Percentiles rank a stretch among this genome's conserved stretches.
Evolutionary conservation across 2,113 vertebrate genomes (phyloP).

Genomic region (Melanostigma gelatinosum): DNA sequence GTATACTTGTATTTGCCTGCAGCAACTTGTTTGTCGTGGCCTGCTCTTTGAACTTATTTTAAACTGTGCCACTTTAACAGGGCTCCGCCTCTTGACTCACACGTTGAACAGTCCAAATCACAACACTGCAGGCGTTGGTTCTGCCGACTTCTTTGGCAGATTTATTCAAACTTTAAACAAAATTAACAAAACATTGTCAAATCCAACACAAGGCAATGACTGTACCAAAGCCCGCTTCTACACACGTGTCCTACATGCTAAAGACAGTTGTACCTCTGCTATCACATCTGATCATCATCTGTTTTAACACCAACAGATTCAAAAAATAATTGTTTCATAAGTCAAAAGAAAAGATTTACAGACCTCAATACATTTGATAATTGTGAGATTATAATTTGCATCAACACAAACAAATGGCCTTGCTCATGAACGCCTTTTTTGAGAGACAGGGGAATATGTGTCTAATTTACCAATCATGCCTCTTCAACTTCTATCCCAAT

Average conservation of each 20-base stretch:
- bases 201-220: not conserved
- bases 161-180: not conserved
- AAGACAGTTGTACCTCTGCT: not conserved
- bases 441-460: not conserved
- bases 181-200: not conserved
- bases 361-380: not conserved
- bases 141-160: not conserved
- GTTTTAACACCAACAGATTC: not conserved
- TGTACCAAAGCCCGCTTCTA: not conserved
- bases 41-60: not conserved
- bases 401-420: not conserved
- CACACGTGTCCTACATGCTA: not conserved
- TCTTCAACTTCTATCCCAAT: not conserved
- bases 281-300: not conserved
- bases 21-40: conserved; percentile 49
- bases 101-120: not conserved
- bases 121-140: not conserved
- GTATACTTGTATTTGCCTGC: conserved; percentile 70
- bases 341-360: not conserved
- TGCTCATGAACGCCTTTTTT: conserved; percentile 34
- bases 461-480: not conserved
- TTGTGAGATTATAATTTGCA: not conserved
- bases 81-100: not conserved
- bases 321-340: not conserved
- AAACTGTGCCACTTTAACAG: not conserved